phyloP scores from a whole-genome alignment of 1,140 invertebrate genomes.

The Thaumatotibia leucotreta region DNA sequence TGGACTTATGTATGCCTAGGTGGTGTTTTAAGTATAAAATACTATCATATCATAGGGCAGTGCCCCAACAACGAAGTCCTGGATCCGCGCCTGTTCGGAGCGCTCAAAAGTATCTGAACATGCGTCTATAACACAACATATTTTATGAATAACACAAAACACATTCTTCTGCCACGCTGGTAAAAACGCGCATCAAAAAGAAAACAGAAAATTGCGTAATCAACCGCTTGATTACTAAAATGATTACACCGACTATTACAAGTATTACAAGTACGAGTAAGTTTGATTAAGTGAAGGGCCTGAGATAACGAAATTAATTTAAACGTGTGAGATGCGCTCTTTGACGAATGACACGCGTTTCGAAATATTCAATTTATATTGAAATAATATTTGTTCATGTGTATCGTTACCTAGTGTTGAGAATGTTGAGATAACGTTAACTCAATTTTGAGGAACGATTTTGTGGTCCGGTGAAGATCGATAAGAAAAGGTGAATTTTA shows the following conservation, averaged over 20 bases:
- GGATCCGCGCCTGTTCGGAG: too few relatives aligned
- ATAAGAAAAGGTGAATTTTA: too few relatives aligned
- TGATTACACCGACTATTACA: not conserved
- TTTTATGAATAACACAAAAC: too few relatives aligned
- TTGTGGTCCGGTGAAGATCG: not conserved
- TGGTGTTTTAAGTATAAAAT: too few relatives aligned
- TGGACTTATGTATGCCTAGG: too few relatives aligned
- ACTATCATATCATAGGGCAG: too few relatives aligned
- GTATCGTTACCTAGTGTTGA: not conserved
- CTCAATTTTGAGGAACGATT: not conserved
- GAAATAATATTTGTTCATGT: not conserved
- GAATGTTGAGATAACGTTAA: not conserved
- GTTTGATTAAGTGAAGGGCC: slow-evolving; percentile 10
- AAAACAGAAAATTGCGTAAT: not conserved
- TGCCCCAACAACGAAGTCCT: too few relatives aligned
- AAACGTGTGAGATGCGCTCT: not conserved
- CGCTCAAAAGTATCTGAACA: too few relatives aligned
- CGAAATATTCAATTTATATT: not conserved
- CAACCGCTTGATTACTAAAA: not conserved
- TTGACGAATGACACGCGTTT: not conserved
- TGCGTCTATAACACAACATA: too few relatives aligned
- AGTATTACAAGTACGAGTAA: too few relatives aligned
- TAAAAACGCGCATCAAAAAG: not conserved
- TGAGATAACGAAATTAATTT: slow-evolving; percentile 3
- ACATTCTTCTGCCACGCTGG: not conserved